Conservation (phyloP, 2,888 invertebrate species). For the Halictus ligatus region DNA sequence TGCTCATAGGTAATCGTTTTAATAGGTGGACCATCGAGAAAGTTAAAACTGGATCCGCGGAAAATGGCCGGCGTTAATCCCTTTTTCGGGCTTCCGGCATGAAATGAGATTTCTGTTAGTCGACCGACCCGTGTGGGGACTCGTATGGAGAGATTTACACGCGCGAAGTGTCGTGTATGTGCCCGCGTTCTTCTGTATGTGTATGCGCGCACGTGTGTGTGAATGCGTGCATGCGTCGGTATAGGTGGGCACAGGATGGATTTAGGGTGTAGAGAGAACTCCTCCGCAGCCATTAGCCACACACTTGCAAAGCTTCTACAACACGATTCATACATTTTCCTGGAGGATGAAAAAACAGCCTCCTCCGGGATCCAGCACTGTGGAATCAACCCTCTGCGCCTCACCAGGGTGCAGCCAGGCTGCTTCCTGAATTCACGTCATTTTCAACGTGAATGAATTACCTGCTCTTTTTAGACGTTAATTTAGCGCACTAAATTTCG, state of each 20-base stretch:
- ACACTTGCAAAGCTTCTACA: slow-evolving; percentile 81
- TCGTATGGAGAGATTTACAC: slow-evolving; percentile 54
- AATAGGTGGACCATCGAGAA: slow-evolving; percentile 80
- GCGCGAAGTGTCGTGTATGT: slow-evolving; percentile 14
- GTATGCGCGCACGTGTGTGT: background rate
- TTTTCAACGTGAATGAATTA: slow-evolving; percentile 16
- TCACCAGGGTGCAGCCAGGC: slow-evolving; percentile 14
- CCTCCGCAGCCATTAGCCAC: slow-evolving; percentile 81
- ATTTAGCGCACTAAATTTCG: background rate
- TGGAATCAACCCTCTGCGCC: slow-evolving; percentile 41
- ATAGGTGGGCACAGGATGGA: slow-evolving; percentile 71
- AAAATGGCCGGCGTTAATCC: slow-evolving; percentile 82
- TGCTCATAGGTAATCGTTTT: slow-evolving; percentile 81
- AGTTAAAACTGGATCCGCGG: slow-evolving; percentile 80
- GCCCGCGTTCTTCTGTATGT: slow-evolving; percentile 22
- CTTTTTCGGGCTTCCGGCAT: slow-evolving; percentile 79
- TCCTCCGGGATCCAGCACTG: slow-evolving; percentile 55
- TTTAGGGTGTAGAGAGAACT: slow-evolving; percentile 78
- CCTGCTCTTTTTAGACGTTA: background rate
- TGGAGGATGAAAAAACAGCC: slow-evolving; percentile 80
- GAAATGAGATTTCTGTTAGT: slow-evolving; percentile 82
- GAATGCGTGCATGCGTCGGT: background rate
- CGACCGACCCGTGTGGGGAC: slow-evolving; percentile 68
- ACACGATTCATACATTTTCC: slow-evolving; percentile 84
- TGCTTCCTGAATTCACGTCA: slow-evolving; percentile 43